Evolutionary conservation across 2,888 invertebrate genomes (phyloP), one percentile per base, ranked within the genome.

Genomic region (Trileptium ribeirensis): DNA sequence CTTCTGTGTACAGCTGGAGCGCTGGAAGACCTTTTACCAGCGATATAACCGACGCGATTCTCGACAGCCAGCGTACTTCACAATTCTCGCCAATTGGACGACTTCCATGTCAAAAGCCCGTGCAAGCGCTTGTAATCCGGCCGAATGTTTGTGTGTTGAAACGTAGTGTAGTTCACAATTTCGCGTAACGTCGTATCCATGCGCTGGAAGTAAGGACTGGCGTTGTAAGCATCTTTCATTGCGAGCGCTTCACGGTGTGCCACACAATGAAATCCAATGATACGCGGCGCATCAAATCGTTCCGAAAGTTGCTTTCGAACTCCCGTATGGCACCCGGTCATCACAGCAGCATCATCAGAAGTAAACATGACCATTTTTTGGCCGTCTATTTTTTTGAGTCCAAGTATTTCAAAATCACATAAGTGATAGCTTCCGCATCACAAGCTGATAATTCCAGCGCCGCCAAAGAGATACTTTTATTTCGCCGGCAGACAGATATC

Each of bases 331-430:
- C 70, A 36, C 29, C 70, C 70, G 8, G 36, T 31, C 70, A 70
- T 70, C 8, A 70, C 70, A 19, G 70, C 70, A 29, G 70, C 70
- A 8, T 36, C 70, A 70, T 70, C 70, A 70, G 70, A 70, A 31
- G 70, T 70, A 36, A 70, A 70, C 70, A 70, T 70, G 3, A 70
- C 70, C 70, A 70, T 70, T 29, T 70, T 70, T 36, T 70, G 8
- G 33, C 15, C 15, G 36, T 3, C 8, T 8, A 70, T 8, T 36
- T 70, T 19, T 3, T 31, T 70, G 8, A 8, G 8, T 8, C 36
- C 70, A 70, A 29, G 36, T 33, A 70, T 3, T 8, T 70, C 8
- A 29, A 3, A 70, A 70, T 70, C 29, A 8, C 31, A 15, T 70
- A 31, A 8, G 8, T 15, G 15, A 70, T 19, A 70, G 8, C 70